A percentile compares a stretch with the other conserved stretches of the same genome.
Evolutionary conservation across 92 coral and sea anemone genomes (phyloP).

Genomic region (Palythoa grandiflora): DNA sequence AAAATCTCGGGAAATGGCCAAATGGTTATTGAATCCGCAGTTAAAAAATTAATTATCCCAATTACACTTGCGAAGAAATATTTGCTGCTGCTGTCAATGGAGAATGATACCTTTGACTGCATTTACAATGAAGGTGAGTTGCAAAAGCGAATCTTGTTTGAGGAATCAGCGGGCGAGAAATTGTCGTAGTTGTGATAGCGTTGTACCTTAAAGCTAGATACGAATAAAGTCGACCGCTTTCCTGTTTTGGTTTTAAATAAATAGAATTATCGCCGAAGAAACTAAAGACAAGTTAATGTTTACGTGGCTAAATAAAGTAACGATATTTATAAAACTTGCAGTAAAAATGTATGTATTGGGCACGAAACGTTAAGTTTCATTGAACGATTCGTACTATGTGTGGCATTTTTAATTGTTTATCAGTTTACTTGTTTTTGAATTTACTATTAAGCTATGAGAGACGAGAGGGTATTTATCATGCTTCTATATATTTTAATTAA

Average conservation of each 20-base stretch:
- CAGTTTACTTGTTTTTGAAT: no score
- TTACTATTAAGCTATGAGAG: no score
- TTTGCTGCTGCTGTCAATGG: conserved; percentile 27
- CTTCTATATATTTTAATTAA: no score
- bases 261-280: background rate
- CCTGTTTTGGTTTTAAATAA: background rate
- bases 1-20: background rate
- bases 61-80: background rate
- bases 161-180: no score
- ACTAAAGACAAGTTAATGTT: background rate
- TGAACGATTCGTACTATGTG: no score
- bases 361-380: no score
- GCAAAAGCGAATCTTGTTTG: background rate
- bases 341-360: no score
- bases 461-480: no score
- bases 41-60: conserved; percentile 1
- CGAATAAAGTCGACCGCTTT: background rate
- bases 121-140: conserved; percentile 43
- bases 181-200: background rate
- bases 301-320: background rate
- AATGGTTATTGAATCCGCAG: conserved; percentile 38
- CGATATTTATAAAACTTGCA: background rate
- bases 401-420: no score
- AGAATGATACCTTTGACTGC: conserved; percentile 12
- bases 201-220: no score